Base-by-base conservation (phyloP, 2,113 vertebrate species). In the Siniperca knerii region DNA sequence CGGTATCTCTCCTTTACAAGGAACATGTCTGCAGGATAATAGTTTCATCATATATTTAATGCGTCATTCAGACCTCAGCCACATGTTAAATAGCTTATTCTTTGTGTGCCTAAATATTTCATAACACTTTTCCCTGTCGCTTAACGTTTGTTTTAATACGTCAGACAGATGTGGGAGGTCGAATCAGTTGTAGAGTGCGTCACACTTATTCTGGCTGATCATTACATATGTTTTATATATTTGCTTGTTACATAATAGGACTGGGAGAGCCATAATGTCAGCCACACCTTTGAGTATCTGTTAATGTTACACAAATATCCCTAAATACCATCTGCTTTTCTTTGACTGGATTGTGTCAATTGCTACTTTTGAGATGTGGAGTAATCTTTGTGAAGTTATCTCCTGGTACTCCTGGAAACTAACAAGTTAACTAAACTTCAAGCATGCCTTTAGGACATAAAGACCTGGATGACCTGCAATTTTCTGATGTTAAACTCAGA, bases 231-330 rank as follows among this genome's bases (percentile, higher is more conserved):
- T 33, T 48, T 62, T 16, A 23, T 55, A 1, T 66, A 23, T 78
- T 73, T 84, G 25, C 68, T 60, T 16, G 4, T 84, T 84, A 23
- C 50, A 42, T 21, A 73, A 67, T 7, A 6, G 1, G 6, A 23
- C 78, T 0, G 3, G 46, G 42, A 10, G 6, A 52, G 35, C 3
- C 48, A 1, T 4, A 7, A 44, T 20, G 48, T 42, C 33, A 54
- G 50, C 16, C 12, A 12, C n/a, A 40, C 9, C 60, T 18, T 55
- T 77, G 1, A 33, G 16, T 64, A 8, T 67, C 16, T 40, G 42
- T 48, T 25, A 18, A 29, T 72, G 16, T 44, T 52, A 9, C 9
- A 23, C 48, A 64, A 29, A 61, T 15, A 62, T 52, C 3, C 9
- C 9, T 16, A 12, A 48, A 67, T 42, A 12, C 16, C 10, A 29